A percentile compares a stretch with the other conserved stretches of the same genome.
Evolutionary conservation across 64 coral and sea anemone genomes (phyloP).

Genomic region (Trachythela sp.): DNA sequence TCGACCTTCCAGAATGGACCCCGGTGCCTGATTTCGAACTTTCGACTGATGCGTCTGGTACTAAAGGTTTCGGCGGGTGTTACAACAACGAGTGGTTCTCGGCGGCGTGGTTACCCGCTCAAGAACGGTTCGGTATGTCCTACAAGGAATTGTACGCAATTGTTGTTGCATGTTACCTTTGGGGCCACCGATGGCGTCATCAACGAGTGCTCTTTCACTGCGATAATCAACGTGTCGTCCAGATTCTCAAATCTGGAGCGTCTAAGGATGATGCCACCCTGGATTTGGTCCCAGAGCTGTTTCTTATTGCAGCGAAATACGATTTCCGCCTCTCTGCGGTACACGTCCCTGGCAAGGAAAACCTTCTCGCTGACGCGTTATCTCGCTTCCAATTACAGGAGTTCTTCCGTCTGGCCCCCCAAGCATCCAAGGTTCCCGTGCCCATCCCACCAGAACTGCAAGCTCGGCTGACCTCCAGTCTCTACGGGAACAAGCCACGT

Average conservation of each 20-base stretch:
- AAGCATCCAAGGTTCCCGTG: too few relatives aligned
- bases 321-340: background rate
- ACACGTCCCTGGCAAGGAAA: background rate
- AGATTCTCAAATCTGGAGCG: background rate
- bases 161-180: background rate
- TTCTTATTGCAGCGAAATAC: too few relatives aligned
- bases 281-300: background rate
- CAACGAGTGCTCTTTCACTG: conserved; percentile 18
- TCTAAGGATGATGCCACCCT: background rate
- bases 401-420: too few relatives aligned
- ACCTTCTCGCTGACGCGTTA: conserved; percentile 5
- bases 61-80: background rate
- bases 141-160: conserved; percentile 40
- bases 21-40: conserved; percentile 9
- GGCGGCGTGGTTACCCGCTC: background rate
- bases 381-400: too few relatives aligned
- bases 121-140: background rate
- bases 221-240: conserved; percentile 5
- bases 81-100: background rate
- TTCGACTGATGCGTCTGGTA: conserved; percentile 22
- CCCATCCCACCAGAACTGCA: too few relatives aligned
- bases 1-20: background rate
- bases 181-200: background rate
- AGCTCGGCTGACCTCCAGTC: too few relatives aligned
- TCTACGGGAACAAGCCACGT: too few relatives aligned